Percentiles rank a stretch among this genome's conserved stretches.
These are phyloP conservation scores for Limonius californicus DNA, from an alignment of 1,140 invertebrate genomes.

Conservation along the genomic window DNA sequence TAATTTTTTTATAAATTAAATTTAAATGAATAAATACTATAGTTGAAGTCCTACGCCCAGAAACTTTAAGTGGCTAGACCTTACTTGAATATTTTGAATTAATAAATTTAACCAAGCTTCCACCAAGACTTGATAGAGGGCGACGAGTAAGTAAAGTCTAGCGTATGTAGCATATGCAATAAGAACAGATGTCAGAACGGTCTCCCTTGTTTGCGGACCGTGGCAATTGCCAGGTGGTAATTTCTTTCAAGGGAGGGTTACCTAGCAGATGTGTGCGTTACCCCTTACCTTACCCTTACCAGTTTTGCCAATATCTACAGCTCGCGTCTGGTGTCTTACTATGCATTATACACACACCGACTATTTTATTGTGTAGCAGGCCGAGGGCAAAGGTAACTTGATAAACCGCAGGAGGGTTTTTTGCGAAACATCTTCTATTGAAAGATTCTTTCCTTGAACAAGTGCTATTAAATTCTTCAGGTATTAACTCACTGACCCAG, in stretches of 20 bases:
- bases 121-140: neutral
- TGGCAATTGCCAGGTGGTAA: conserved; percentile 44
- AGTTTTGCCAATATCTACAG: conserved; percentile 17
- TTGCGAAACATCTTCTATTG: no score
- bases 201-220: conserved; percentile 44
- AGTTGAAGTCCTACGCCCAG: no score
- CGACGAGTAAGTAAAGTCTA: conserved; percentile 1
- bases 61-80: no score
- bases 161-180: conserved; percentile 14
- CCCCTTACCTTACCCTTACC: conserved; percentile 36
- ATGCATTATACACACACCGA: neutral
- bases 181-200: conserved; percentile 23
- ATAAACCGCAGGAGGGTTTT: neutral
- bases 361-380: neutral
- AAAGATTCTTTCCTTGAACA: no score
- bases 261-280: conserved; percentile 39
- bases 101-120: no score
- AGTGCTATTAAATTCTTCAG: no score
- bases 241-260: conserved; percentile 41
- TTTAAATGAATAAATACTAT: no score
- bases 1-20: no score
- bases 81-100: no score
- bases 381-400: neutral
- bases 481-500: no score
- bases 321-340: conserved; percentile 5